phyloP scores from a whole-genome alignment of 2,797 vertebrate genomes.

The Danio albolineatus region DNA sequence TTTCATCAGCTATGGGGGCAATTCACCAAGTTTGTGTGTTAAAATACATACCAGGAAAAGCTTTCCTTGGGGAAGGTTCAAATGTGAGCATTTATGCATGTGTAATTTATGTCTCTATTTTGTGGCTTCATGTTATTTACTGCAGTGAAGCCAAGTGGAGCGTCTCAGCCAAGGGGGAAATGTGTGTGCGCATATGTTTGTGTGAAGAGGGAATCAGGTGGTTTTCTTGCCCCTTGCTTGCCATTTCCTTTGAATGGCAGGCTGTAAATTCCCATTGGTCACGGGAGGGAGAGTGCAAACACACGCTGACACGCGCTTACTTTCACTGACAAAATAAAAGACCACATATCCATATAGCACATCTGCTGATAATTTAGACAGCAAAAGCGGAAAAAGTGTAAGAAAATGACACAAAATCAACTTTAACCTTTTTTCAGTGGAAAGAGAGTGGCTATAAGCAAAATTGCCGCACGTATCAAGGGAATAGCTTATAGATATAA shows the following conservation, averaged over 20 bases:
- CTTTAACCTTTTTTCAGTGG: neutral
- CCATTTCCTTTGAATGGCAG: conserved; percentile 54
- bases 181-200: neutral
- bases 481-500: too few relatives aligned
- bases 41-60: neutral
- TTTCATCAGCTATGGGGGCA: conserved; percentile 25
- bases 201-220: conserved; percentile 18
- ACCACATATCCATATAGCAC: neutral
- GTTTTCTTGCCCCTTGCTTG: conserved; percentile 31
- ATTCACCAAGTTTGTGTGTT: neutral
- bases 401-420: neutral
- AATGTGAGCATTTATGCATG: neutral
- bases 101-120: conserved; percentile 8
- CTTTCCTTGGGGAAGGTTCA: neutral
- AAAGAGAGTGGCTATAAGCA: neutral
- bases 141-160: neutral
- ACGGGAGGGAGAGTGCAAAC: conserved; percentile 20
- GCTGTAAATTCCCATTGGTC: conserved; percentile 54
- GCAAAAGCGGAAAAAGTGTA: neutral
- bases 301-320: conserved; percentile 26
- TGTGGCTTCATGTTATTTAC: conserved; percentile 12
- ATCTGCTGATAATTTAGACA: neutral
- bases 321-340: neutral
- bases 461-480: neutral
- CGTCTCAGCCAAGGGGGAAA: neutral